phyloP scores from a whole-genome alignment of 2,113 vertebrate genomes.

The Sapajus apella region DNA sequence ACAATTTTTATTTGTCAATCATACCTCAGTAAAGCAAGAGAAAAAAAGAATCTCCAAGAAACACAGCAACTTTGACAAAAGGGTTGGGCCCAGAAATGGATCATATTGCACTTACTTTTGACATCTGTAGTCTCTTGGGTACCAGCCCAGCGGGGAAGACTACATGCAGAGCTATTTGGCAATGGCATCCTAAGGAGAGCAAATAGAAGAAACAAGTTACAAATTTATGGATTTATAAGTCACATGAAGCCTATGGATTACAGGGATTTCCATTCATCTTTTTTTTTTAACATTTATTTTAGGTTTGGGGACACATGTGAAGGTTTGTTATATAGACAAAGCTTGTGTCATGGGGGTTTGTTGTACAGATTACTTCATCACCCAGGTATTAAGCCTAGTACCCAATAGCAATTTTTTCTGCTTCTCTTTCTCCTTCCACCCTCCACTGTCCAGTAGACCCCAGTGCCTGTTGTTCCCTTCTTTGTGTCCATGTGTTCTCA shows the following conservation, averaged over 20 bases:
- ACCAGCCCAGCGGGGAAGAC: not conserved
- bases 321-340: no score
- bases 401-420: no score
- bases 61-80: not conserved
- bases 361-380: no score
- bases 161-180: slow-evolving; percentile 11
- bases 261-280: not conserved
- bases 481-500: no score
- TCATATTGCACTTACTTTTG: slow-evolving; percentile 34
- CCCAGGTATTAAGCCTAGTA: no score
- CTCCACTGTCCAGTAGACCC: no score
- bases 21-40: not conserved
- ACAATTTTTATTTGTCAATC: not conserved
- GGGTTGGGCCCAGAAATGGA: not conserved
- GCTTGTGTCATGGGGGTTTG: no score
- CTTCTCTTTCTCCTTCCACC: no score
- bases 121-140: not conserved
- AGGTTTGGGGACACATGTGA: no score
- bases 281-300: not conserved
- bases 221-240: not conserved
- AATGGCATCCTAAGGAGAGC: slow-evolving; percentile 53
- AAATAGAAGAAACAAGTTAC: slow-evolving; percentile 16
- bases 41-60: not conserved
- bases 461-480: no score
- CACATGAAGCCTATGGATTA: not conserved